Evolutionary conservation across 2,113 vertebrate genomes (phyloP).

Genomic region (Chauna torquata): DNA sequence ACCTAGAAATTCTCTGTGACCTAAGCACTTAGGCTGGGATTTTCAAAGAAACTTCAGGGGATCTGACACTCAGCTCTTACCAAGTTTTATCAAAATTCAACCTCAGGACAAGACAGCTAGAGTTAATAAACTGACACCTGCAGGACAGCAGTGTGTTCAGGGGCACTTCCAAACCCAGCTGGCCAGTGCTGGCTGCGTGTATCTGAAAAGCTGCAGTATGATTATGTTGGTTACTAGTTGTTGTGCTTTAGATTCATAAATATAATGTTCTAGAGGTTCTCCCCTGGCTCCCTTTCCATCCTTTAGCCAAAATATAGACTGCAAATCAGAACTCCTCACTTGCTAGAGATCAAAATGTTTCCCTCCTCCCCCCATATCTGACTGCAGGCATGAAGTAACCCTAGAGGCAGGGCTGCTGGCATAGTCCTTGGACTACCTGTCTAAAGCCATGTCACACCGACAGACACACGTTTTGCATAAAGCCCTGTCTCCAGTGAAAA

Average conservation of each 20-base stretch:
- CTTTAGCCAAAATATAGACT: not conserved
- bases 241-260: not conserved
- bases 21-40: not conserved
- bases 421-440: not conserved
- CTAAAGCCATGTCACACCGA: not conserved
- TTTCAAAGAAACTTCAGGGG: not conserved
- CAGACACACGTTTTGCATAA: not conserved
- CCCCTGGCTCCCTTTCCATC: not conserved
- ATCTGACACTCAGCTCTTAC: not conserved
- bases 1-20: not conserved
- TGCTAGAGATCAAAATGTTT: not conserved
- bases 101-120: not conserved
- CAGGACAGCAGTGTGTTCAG: not conserved
- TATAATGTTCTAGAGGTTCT: not conserved
- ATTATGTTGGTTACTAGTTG: not conserved
- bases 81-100: accelerated
- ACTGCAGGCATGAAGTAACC: not conserved
- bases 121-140: not conserved
- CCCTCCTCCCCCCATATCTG: not conserved
- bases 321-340: not conserved
- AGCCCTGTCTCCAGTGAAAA: not conserved
- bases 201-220: not conserved
- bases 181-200: not conserved
- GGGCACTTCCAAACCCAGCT: not conserved
- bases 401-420: not conserved